phyloP scores from a whole-genome alignment of 2,888 invertebrate species.

The Rugalucina vietnamica region DNA sequence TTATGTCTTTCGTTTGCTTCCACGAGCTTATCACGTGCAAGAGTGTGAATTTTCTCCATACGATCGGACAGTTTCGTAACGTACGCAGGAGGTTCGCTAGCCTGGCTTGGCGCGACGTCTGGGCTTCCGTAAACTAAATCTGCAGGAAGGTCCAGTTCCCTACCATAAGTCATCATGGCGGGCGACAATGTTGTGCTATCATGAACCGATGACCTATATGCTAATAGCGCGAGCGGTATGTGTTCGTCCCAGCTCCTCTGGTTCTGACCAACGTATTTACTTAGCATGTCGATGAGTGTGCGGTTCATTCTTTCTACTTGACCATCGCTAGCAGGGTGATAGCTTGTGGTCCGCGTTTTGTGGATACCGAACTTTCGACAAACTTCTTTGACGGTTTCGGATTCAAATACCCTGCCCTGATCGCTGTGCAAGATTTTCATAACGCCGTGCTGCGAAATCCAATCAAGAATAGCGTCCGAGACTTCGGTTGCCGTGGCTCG shows the following conservation, averaged over 20 bases:
- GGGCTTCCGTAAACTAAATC: not conserved
- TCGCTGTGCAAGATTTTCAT: slow-evolving; percentile 43
- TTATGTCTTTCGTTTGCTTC: not conserved
- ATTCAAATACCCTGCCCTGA: slow-evolving; percentile 45
- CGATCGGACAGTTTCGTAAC: not conserved
- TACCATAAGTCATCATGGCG: not conserved
- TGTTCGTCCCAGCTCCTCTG: not conserved
- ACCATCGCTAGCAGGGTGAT: slow-evolving; percentile 53
- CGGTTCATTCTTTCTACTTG: slow-evolving; percentile 45
- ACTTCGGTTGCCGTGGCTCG: slow-evolving; percentile 28
- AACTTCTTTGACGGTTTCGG: slow-evolving; percentile 30
- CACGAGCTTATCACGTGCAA: not conserved
- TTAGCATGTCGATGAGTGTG: not conserved
- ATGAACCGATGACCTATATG: not conserved
- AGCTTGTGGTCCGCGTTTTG: slow-evolving; percentile 54
- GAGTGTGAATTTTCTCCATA: not conserved
- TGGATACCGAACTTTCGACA: slow-evolving; percentile 38
- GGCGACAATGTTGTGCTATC: not conserved
- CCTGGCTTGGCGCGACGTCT: not conserved
- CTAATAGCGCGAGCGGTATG: not conserved
- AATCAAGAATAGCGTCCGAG: slow-evolving; percentile 21
- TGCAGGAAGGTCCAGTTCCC: not conserved
- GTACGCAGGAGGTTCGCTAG: not conserved
- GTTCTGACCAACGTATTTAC: not conserved
- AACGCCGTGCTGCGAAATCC: slow-evolving; percentile 41